Percentiles rank a stretch among this genome's conserved stretches.
Evolutionary conservation across 1,140 invertebrate species (phyloP).

Genomic region (Amyelois transitella): DNA sequence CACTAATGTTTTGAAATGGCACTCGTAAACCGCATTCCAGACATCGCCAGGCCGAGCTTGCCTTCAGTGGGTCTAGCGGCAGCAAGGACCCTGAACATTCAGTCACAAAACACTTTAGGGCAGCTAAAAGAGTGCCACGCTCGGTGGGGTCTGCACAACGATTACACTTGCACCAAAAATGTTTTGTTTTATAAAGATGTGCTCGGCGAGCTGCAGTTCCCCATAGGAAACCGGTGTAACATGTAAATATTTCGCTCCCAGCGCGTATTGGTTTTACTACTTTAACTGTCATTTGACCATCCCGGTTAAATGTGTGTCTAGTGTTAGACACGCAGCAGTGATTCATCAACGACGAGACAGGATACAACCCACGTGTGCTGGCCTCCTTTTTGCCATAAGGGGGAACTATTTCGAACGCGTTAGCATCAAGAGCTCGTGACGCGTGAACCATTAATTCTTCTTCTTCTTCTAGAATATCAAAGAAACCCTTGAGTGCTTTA

Average conservation of each 20-base stretch:
- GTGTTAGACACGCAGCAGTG: slow-evolving; percentile 86
- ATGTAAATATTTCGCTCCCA: slow-evolving; percentile 82
- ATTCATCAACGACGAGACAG: slow-evolving; percentile 82
- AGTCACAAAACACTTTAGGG: slow-evolving; percentile 69
- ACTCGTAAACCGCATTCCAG: slow-evolving; percentile 63
- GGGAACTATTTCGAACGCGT: slow-evolving; percentile 81
- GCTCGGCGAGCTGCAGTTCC: slow-evolving; percentile 79
- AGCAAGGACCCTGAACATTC: slow-evolving; percentile 63
- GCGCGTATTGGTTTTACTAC: slow-evolving; percentile 77
- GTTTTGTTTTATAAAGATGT: slow-evolving; percentile 82
- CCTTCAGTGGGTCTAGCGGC: slow-evolving; percentile 61
- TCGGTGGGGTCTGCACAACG: slow-evolving; percentile 83
- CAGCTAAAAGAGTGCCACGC: slow-evolving; percentile 66
- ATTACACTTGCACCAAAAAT: slow-evolving; percentile 82
- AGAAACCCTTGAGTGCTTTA: slow-evolving; percentile 75
- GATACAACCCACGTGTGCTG: slow-evolving; percentile 82
- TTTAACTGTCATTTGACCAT: slow-evolving; percentile 77
- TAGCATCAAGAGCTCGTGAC: slow-evolving; percentile 81
- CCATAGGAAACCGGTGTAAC: slow-evolving; percentile 84
- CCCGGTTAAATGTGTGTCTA: slow-evolving; percentile 77
- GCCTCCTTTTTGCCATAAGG: slow-evolving; percentile 67
- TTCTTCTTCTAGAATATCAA: slow-evolving; percentile 75
- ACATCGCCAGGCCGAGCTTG: slow-evolving; percentile 68
- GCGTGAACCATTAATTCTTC: slow-evolving; percentile 77
- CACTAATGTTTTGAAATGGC: slow-evolving; percentile 52